Percentiles rank a stretch among this genome's conserved stretches.
phyloP scores from a whole-genome alignment of 2,113 vertebrate genomes.

The human (Homo sapiens) region DNA sequence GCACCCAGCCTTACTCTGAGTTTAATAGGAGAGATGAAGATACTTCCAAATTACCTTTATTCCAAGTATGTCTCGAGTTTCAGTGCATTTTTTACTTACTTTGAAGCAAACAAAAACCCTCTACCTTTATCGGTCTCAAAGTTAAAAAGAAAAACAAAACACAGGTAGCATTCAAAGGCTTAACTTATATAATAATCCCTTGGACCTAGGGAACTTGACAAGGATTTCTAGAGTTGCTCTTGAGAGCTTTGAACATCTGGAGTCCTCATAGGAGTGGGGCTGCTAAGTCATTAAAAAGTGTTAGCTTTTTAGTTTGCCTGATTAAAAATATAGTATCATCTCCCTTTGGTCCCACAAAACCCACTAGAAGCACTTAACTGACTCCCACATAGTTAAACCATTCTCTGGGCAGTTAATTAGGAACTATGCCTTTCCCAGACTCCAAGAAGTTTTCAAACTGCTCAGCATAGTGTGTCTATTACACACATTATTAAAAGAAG shows the following conservation, averaged over 20 bases:
- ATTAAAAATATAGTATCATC: neutral
- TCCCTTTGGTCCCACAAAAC: conserved; percentile 28
- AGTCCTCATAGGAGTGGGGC: neutral
- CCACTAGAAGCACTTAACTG: neutral
- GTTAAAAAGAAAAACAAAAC: neutral
- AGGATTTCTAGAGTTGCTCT: conserved; percentile 12
- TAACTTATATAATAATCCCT: neutral
- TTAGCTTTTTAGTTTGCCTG: conserved; percentile 52
- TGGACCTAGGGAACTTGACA: neutral
- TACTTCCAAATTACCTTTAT: neutral
- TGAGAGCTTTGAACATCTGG: conserved; percentile 55
- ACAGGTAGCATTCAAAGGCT: neutral
- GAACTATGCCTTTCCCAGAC: neutral
- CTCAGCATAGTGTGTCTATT: neutral
- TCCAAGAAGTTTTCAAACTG: neutral
- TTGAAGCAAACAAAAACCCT: neutral
- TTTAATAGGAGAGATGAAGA: neutral
- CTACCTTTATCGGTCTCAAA: neutral
- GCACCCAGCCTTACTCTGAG: neutral
- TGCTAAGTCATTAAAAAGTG: conserved; percentile 24
- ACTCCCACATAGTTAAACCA: neutral
- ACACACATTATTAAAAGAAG: neutral
- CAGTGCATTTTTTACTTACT: neutral
- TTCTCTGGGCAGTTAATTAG: conserved; percentile 55
- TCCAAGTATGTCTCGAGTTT: neutral